Base-by-base conservation (phyloP, 2,888 invertebrate species). In the Empis livida region DNA sequence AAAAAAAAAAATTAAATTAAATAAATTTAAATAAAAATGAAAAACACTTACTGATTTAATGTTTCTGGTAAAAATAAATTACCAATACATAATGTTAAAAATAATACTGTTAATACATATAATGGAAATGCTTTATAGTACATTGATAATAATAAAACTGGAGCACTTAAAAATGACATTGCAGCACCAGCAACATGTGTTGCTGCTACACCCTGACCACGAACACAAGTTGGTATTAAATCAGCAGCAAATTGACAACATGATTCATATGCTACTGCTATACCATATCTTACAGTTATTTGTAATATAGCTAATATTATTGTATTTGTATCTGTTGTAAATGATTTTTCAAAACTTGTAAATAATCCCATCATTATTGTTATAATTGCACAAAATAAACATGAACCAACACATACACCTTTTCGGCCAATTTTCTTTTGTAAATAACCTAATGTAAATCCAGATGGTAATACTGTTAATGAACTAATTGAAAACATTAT, bases 161-260 rank as follows among this genome's bases (percentile, higher is more conserved):
- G 68, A 1, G 73, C 66, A 51, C 72, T 72, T 56, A 72, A 68
- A 57, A 74, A 73, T 47, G 71, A 71, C 10, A 73, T 71, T 2
- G 68, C 69, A 53, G 72, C 73, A 4, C 75, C 76, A 15, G 70
- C 68, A 8, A 76, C 72, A 55, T 76, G 74, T 2, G 74, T 67
- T 11, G 71, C 67, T 1, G 73, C 71, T 11, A 76, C 72, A n/a
- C 74, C 76, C 58, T 75, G 74, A 2, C 74, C 77, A 49, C 76
- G 59, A 3, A 76, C 71, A 43, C 71, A 72, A 3, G 75, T 75
- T n/a, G 77, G 76, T 39, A 75, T 71, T 31, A 77, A 57, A 58
- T 77, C 76, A 2, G 75, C 73, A 5, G 74, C 74, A 56, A 76
- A 76, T 59, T 76, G 77, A 37, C 73, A 70, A 11, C 73, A 73